phyloP scores from a whole-genome alignment of 2,797 vertebrate genomes.

The Molothrus aeneus region DNA sequence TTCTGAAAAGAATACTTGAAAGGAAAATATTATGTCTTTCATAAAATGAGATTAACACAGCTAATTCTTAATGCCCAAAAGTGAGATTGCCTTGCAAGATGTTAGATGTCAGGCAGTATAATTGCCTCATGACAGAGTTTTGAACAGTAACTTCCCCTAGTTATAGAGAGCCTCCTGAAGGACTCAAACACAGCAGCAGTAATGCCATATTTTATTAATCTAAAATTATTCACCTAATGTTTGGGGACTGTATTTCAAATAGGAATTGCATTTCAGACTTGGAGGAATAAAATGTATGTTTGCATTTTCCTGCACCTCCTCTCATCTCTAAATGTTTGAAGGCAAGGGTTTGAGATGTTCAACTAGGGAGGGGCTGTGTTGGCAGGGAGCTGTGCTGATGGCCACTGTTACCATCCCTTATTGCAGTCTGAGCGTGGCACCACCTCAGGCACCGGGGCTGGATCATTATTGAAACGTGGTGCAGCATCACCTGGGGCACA shows the following conservation, averaged over 20 bases:
- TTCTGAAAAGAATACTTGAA: not conserved
- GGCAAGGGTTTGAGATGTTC: not conserved
- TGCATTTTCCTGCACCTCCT: not conserved
- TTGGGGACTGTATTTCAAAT: not conserved
- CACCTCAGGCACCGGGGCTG: not conserved
- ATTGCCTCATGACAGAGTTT: not conserved
- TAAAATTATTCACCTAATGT: not conserved
- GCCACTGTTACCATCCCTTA: rapidly evolving
- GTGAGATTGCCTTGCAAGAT: not conserved
- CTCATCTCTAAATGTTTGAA: not conserved
- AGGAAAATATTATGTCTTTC: not conserved
- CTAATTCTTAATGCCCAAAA: not conserved
- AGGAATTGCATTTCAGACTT: not conserved
- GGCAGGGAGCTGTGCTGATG: not conserved
- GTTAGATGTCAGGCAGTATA: not conserved
- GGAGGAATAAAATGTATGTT: not conserved
- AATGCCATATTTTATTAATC: not conserved
- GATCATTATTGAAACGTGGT: rapidly evolving
- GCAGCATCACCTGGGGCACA: rapidly evolving
- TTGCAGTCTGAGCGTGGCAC: rapidly evolving
- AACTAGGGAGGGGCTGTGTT: not conserved
- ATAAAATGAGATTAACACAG: not conserved
- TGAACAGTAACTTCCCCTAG: not conserved
- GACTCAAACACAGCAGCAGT: not conserved
- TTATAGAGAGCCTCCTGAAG: not conserved